Evolutionary conservation across 1,140 invertebrate species (phyloP).

Genomic region (Drosophila chauvacae): DNA sequence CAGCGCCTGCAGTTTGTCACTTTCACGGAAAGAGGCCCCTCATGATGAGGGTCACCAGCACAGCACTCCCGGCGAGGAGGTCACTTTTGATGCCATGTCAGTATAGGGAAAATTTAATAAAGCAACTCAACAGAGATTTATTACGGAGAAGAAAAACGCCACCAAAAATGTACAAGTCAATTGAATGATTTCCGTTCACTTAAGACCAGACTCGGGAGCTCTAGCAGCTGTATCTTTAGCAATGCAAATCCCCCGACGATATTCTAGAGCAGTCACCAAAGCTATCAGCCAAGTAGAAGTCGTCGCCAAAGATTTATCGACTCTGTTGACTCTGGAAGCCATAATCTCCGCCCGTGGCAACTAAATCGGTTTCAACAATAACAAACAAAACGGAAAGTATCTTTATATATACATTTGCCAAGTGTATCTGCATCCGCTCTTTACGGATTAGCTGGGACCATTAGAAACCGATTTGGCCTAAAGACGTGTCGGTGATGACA

Average conservation of each 20-base stretch:
- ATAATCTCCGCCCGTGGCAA: conserved; percentile 12
- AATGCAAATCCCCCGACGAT: conserved; percentile 21
- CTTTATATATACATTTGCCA: conserved; percentile 20
- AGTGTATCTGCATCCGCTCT: conserved; percentile 35
- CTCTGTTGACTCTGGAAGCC: neutral
- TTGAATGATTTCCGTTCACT: conserved; percentile 73
- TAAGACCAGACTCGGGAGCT: conserved; percentile 2
- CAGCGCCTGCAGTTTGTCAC: conserved; percentile 50
- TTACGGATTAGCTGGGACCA: conserved; percentile 60
- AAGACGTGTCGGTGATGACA: conserved; percentile 62
- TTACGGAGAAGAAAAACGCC: conserved; percentile 33
- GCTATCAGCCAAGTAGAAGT: conserved; percentile 15
- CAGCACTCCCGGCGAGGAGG: neutral
- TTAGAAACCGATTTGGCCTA: conserved; percentile 61
- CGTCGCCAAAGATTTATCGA: conserved; percentile 26
- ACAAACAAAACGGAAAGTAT: conserved; percentile 18
- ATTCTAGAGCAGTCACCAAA: conserved; percentile 17
- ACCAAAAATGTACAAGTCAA: conserved; percentile 67
- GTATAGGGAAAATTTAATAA: conserved; percentile 55
- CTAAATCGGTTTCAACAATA: conserved; percentile 21
- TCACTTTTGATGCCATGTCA: conserved; percentile 55
- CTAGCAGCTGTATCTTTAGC: conserved; percentile 12
- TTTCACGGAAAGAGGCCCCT: conserved; percentile 12
- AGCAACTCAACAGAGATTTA: conserved; percentile 73
- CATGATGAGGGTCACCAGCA: conserved; percentile 30